These are phyloP conservation scores for Probosciger aterrimus DNA, from an alignment of 2,113 vertebrate species.

Conservation along the genomic window DNA sequence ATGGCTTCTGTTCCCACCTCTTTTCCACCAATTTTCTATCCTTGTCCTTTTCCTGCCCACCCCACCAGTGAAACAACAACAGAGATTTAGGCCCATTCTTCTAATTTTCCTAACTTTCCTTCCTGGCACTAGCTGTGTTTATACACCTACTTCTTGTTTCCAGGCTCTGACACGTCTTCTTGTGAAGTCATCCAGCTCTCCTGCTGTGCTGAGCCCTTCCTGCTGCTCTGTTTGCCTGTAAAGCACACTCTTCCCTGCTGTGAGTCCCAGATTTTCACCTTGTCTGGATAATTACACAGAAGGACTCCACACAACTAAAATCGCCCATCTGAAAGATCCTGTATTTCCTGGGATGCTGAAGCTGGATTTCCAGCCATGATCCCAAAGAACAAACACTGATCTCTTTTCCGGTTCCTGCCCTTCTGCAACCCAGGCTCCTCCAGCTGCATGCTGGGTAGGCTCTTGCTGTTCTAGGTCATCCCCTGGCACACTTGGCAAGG, in stretches of 20 bases:
- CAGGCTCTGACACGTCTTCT: neutral
- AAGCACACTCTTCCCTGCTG: neutral
- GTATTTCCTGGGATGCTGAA: neutral
- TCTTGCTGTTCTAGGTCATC: neutral
- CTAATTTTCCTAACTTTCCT: neutral
- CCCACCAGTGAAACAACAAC: neutral
- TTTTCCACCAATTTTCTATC: neutral
- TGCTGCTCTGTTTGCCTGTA: neutral
- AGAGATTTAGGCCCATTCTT: neutral
- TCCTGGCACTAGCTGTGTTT: neutral
- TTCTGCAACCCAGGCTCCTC: neutral
- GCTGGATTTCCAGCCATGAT: neutral
- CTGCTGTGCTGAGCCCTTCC: neutral
- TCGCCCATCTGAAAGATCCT: neutral
- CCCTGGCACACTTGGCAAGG: neutral
- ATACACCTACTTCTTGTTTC: neutral
- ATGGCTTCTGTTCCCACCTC: neutral
- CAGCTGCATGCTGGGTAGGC: accelerated
- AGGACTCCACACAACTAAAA: neutral
- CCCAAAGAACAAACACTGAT: neutral
- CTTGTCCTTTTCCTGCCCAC: neutral
- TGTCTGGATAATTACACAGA: neutral
- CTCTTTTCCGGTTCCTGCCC: neutral
- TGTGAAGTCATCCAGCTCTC: neutral
- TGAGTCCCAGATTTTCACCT: neutral